These are phyloP conservation scores for Decapterus maruadsi DNA, from an alignment of 2,797 vertebrate species.

Conservation along the genomic window DNA sequence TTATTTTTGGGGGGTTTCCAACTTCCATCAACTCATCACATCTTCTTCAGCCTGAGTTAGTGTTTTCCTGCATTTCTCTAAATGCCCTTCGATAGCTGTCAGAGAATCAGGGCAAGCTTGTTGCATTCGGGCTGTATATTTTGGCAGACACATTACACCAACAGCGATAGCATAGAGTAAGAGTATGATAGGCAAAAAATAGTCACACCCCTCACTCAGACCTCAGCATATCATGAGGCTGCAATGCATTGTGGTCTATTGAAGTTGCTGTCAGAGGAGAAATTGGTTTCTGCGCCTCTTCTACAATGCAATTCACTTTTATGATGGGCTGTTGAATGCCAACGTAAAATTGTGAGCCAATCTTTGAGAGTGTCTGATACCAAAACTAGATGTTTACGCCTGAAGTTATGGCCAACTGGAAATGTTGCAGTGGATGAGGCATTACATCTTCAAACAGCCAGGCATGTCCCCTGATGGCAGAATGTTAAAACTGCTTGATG, in stretches of 20 bases:
- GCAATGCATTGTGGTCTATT: constrained; percentile 66
- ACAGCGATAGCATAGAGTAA: constrained; percentile 1
- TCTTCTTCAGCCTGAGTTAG: constrained; percentile 39
- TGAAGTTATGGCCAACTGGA: constrained; percentile 54
- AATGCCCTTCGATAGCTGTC: constrained; percentile 53
- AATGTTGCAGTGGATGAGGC: constrained; percentile 47
- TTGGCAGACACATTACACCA: constrained; percentile 8
- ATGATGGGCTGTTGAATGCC: constrained; percentile 67
- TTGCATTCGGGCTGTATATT: constrained; percentile 10
- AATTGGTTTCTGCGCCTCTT: constrained; percentile 66
- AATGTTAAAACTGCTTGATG: constrained; percentile 2
- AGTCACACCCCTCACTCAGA: constrained; percentile 53
- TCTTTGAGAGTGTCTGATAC: constrained; percentile 58
- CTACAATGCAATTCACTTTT: constrained; percentile 68
- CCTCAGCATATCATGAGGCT: constrained; percentile 35
- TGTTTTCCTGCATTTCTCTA: constrained; percentile 40
- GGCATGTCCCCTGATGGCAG: neutral
- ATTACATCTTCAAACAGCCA: constrained; percentile 40
- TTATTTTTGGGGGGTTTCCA: constrained; percentile 27
- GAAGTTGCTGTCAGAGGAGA: constrained; percentile 60
- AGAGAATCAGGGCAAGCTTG: constrained; percentile 21
- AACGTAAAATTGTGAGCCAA: constrained; percentile 57
- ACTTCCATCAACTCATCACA: constrained; percentile 40
- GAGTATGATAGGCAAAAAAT: constrained; percentile 41
- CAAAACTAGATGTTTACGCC: constrained; percentile 59